Percentiles rank a stretch among this genome's conserved stretches.
phyloP scores from a whole-genome alignment of 2,797 vertebrate species.

The Acanthopagrus latus region DNA sequence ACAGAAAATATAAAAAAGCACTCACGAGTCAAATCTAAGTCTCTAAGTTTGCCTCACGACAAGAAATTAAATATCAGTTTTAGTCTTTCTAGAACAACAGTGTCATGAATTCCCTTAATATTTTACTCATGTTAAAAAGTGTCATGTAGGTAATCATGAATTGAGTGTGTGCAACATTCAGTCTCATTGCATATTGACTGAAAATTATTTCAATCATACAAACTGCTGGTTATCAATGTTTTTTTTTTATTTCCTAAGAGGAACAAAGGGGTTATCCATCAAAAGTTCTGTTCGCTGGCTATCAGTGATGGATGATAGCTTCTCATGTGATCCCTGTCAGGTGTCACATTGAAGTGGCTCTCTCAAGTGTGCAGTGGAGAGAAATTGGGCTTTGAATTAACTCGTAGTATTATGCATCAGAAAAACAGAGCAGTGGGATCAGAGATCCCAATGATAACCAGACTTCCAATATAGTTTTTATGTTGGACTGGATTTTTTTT shows the following conservation, averaged over 20 bases:
- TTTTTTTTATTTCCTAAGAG: neutral
- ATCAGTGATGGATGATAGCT: constrained; percentile 16
- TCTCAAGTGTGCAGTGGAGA: neutral
- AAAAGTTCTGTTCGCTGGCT: constrained; percentile 9
- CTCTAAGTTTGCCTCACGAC: neutral
- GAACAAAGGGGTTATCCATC: constrained; percentile 44
- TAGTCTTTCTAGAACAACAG: neutral
- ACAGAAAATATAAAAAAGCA: neutral
- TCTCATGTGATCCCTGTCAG: constrained; percentile 29
- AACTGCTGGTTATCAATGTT: neutral
- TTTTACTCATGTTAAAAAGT: neutral
- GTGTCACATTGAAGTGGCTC: constrained; percentile 9
- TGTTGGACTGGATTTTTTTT: neutral
- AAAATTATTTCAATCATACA: constrained; percentile 24
- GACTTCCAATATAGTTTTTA: neutral
- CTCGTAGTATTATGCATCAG: neutral
- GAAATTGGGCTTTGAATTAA: constrained; percentile 5
- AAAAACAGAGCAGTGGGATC: neutral
- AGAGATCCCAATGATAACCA: constrained; percentile 8
- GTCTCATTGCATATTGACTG: neutral
- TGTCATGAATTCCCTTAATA: neutral
- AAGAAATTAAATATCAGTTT: neutral
- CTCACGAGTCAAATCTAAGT: neutral
- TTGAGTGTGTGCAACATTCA: no score
- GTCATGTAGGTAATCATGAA: neutral